Conservation (phyloP, 2,888 invertebrate genomes). For the Colletes collaris region DNA sequence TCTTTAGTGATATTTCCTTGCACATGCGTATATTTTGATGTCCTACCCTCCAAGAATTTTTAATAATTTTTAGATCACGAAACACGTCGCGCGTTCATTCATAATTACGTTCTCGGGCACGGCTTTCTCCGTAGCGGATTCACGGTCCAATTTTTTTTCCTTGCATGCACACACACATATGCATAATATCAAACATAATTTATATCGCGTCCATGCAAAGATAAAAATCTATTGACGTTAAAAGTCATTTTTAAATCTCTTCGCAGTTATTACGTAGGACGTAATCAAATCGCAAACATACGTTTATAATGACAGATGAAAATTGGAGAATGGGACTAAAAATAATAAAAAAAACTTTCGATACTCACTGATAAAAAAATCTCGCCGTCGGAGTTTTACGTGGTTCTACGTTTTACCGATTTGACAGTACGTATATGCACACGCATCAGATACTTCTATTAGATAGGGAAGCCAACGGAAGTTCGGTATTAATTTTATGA, state of each 20-base stretch:
- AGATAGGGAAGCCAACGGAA: not conserved
- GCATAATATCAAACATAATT: too few relatives aligned
- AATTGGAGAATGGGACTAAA: too few relatives aligned
- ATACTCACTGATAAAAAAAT: not conserved
- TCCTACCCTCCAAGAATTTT: not conserved
- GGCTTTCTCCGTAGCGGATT: not conserved
- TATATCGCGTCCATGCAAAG: too few relatives aligned
- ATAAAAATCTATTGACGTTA: too few relatives aligned
- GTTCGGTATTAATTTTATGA: not conserved
- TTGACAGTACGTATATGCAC: not conserved
- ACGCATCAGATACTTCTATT: not conserved
- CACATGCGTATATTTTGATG: conserved; percentile 53
- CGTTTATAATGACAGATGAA: not conserved
- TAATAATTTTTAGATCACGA: not conserved
- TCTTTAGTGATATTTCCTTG: conserved; percentile 23
- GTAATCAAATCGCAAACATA: not conserved
- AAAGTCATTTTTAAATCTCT: too few relatives aligned
- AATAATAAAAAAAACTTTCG: not conserved
- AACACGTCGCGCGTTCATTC: not conserved
- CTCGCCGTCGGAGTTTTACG: not conserved
- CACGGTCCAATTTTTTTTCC: not conserved
- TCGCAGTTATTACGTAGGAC: too few relatives aligned
- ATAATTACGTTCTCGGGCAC: not conserved
- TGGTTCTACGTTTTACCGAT: too few relatives aligned
- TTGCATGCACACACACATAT: not conserved